A percentile compares a stretch with the other conserved stretches of the same genome.
Evolutionary conservation across 30 jellyfish, hydroid and myxozoan species (phyloP).

Genomic region (Turritopsis rubra): DNA sequence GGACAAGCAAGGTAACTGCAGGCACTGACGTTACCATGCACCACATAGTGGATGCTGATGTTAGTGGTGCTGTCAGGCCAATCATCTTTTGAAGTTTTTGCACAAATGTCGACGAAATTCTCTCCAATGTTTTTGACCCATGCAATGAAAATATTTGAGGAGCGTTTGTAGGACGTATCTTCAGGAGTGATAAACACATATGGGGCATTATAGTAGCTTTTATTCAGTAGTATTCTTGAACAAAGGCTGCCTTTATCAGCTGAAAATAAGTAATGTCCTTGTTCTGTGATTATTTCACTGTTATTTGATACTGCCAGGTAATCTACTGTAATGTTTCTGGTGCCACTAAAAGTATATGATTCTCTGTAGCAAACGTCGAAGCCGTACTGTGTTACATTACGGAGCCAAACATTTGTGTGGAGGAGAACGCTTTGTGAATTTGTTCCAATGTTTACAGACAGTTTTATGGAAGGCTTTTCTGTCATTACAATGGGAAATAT

Average conservation of each 20-base stretch:
- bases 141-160: not conserved
- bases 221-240: not conserved
- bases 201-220: not conserved
- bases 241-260: not conserved
- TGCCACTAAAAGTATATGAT: conserved; percentile 2
- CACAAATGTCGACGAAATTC: not conserved
- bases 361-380: conserved; percentile 14
- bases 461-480: not conserved
- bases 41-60: conserved; percentile 5
- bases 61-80: not conserved
- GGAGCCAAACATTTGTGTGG: not conserved
- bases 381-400: conserved; percentile 1
- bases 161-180: not conserved
- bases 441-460: not conserved
- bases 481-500: not conserved
- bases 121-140: not conserved
- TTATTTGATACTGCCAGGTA: conserved; percentile 5
- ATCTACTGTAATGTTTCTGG: conserved; percentile 1
- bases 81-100: not conserved
- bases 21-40: not conserved
- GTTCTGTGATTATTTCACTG: not conserved
- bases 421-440: not conserved
- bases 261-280: not conserved
- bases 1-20: conserved; percentile 3
- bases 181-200: conserved; percentile 14